These are phyloP conservation scores for Papilio demoleus DNA, from an alignment of 2,888 invertebrate genomes.

Conservation along the genomic window DNA sequence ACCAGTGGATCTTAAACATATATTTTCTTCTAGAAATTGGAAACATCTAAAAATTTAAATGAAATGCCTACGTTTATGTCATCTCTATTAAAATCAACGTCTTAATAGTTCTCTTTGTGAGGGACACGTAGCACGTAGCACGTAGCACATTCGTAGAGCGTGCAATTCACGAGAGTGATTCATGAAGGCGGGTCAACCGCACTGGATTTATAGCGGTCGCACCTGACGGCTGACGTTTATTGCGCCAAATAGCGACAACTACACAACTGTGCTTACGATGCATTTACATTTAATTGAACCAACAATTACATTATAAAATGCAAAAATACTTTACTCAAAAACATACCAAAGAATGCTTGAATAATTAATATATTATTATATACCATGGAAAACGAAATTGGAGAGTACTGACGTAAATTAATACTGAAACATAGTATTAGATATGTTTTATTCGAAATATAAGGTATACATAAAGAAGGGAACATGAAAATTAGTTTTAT, in stretches of 20 bases:
- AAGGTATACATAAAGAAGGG: too few species aligned
- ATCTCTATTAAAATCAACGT: conserved; percentile 40
- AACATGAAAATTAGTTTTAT: too few species aligned
- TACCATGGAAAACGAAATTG: too few species aligned
- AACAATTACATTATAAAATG: conserved; percentile 7
- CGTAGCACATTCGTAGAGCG: conserved; percentile 31
- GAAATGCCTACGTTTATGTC: too few species aligned
- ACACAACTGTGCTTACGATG: conserved; percentile 37
- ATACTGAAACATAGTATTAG: too few species aligned
- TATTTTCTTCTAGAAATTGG: too few species aligned
- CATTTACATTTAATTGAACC: conserved; percentile 37
- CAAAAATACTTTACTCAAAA: neutral
- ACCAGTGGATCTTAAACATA: too few species aligned
- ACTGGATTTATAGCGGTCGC: conserved; percentile 71
- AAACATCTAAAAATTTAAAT: too few species aligned
- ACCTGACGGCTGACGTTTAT: conserved; percentile 72
- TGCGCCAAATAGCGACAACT: conserved; percentile 60
- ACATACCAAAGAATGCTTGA: too few species aligned
- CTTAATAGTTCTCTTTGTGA: conserved; percentile 42
- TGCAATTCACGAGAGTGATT: conserved; percentile 58
- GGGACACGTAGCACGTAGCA: conserved; percentile 39
- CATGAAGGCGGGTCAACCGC: conserved; percentile 61
- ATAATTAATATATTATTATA: too few species aligned
- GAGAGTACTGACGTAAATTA: too few species aligned
- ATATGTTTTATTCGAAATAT: too few species aligned